Evolutionary conservation across 2,797 vertebrate genomes (phyloP).

Genomic region (Acomys russatus): DNA sequence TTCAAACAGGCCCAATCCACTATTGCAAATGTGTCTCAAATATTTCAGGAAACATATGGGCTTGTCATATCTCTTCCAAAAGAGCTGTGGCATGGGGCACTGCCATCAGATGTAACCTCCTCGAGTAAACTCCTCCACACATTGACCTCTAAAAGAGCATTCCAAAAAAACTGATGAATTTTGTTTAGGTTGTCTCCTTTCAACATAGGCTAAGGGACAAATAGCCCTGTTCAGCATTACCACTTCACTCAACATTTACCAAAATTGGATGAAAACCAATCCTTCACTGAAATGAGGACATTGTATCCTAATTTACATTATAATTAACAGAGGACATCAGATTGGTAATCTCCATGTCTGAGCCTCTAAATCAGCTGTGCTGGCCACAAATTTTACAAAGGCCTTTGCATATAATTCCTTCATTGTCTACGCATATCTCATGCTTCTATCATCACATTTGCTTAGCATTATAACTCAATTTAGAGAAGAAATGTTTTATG

Average conservation of each 20-base stretch:
- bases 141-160: rapidly evolving
- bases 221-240: background rate
- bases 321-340: background rate
- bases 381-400: background rate
- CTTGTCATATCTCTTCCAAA: background rate
- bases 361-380: background rate
- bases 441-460: background rate
- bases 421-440: background rate
- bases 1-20: background rate
- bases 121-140: background rate
- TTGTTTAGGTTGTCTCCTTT: background rate
- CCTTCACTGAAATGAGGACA: background rate
- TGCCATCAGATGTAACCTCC: background rate
- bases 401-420: background rate
- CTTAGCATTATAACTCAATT: background rate
- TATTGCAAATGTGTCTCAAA: background rate
- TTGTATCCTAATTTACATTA: background rate
- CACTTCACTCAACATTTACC: background rate
- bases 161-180: background rate
- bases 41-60: background rate
- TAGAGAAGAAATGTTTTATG: background rate
- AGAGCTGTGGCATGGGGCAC: background rate
- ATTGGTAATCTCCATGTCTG: background rate
- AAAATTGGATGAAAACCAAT: background rate
- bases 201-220: background rate